phyloP scores from a whole-genome alignment of 2,888 invertebrate genomes.

The Epicampocera succincta region DNA sequence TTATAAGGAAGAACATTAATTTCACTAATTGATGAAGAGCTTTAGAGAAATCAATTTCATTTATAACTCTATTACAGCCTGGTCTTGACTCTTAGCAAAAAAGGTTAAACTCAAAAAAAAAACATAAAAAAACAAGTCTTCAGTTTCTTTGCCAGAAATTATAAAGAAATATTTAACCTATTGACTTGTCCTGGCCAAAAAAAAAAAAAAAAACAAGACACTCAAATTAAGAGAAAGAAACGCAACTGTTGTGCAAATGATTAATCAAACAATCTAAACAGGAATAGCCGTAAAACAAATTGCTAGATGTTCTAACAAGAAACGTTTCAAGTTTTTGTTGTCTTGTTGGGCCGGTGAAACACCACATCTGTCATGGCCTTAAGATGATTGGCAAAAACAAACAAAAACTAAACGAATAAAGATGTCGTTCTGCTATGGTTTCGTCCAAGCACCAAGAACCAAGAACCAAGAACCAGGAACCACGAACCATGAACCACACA shows the following conservation, averaged over 20 bases:
- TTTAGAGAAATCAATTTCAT: not conserved
- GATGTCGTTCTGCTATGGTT: slow-evolving; percentile 39
- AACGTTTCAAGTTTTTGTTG: not conserved
- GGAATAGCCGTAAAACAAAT: slow-evolving; percentile 48
- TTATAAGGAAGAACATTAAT: slow-evolving; percentile 11
- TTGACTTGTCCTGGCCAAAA: slow-evolving; percentile 24
- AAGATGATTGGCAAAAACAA: too few relatives aligned
- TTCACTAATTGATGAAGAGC: not conserved
- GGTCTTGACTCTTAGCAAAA: not conserved
- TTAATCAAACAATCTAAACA: slow-evolving; percentile 45
- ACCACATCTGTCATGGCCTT: slow-evolving; percentile 7
- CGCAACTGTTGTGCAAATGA: slow-evolving; percentile 48
- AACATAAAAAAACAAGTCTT: slow-evolving; percentile 14
- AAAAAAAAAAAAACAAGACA: too few relatives aligned
- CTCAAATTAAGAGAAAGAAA: not conserved
- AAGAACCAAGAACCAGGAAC: too few relatives aligned
- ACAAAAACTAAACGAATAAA: slow-evolving; percentile 39
- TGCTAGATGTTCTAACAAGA: slow-evolving; percentile 47
- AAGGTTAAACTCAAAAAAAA: slow-evolving; percentile 23
- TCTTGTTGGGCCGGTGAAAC: slow-evolving; percentile 2
- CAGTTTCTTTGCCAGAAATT: slow-evolving; percentile 16
- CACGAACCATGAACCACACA: too few relatives aligned
- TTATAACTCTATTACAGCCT: slow-evolving; percentile 1
- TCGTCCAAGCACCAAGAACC: too few relatives aligned
- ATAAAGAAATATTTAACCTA: slow-evolving; percentile 53